phyloP scores from a whole-genome alignment of 2,888 invertebrate genomes.

The Synanthedon formicaeformis region DNA sequence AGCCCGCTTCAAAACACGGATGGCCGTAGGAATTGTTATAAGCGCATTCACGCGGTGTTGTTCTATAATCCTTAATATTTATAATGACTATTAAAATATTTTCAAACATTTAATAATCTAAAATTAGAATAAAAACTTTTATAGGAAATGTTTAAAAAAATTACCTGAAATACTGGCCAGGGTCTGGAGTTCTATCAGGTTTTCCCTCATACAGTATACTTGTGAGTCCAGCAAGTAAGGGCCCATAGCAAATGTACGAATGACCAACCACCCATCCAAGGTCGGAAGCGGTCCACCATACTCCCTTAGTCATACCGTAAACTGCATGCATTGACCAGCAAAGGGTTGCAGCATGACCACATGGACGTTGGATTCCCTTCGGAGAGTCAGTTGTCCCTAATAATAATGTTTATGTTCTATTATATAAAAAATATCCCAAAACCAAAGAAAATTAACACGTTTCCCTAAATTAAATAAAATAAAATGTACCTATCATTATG shows the following conservation, averaged over 20 bases:
- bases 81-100: background rate
- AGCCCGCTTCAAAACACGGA: slow-evolving; percentile 85
- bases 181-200: slow-evolving; percentile 93
- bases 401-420: too few relatives aligned
- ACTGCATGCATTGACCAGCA: slow-evolving; percentile 87
- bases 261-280: slow-evolving; percentile 95
- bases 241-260: slow-evolving; percentile 94
- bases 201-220: slow-evolving; percentile 92
- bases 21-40: slow-evolving; percentile 92
- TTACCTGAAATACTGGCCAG: slow-evolving; percentile 90
- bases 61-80: slow-evolving; percentile 77
- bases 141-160: background rate
- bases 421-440: too few relatives aligned
- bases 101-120: background rate
- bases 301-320: slow-evolving; percentile 82
- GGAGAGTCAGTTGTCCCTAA: slow-evolving; percentile 63
- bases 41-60: slow-evolving; percentile 87
- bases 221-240: slow-evolving; percentile 83
- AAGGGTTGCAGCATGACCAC: slow-evolving; percentile 88
- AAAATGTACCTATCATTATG: too few relatives aligned
- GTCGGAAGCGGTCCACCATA: slow-evolving; percentile 94
- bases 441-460: too few relatives aligned
- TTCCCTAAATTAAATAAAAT: too few relatives aligned
- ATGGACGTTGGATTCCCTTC: slow-evolving; percentile 85
- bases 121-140: background rate